Conservation (phyloP, 2,888 invertebrate species). For the Mesochorus sp. region DNA sequence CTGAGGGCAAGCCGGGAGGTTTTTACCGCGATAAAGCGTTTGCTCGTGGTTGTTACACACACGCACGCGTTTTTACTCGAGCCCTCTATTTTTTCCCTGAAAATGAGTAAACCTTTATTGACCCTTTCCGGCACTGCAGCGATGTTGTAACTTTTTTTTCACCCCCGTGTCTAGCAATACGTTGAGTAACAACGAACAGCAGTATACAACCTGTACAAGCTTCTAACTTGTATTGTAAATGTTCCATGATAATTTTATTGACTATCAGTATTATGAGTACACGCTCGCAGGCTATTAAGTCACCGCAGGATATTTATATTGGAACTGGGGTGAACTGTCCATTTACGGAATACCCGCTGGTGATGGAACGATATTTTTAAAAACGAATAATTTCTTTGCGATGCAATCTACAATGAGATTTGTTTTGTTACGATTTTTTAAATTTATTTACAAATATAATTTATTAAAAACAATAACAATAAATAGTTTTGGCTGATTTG, state of each 20-base stretch:
- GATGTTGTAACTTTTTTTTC: not conserved
- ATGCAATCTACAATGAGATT: too few relatives aligned
- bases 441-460: too few relatives aligned
- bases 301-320: not conserved
- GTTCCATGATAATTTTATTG: not conserved
- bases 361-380: too few relatives aligned
- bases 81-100: slow-evolving; percentile 7
- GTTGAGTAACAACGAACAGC: not conserved
- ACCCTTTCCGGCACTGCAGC: slow-evolving; percentile 11
- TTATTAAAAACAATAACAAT: too few relatives aligned
- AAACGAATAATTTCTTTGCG: too few relatives aligned
- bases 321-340: too few relatives aligned
- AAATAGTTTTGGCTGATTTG: too few relatives aligned
- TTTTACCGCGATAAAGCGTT: not conserved
- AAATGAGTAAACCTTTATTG: not conserved
- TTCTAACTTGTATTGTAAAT: not conserved
- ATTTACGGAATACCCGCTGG: too few relatives aligned
- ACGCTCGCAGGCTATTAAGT: too few relatives aligned
- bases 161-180: not conserved
- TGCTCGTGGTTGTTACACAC: not conserved
- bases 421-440: too few relatives aligned
- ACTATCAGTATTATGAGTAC: not conserved
- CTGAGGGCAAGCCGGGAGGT: not conserved
- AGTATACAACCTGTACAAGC: not conserved
- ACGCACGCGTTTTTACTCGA: not conserved